These are phyloP conservation scores for Pycnonotus jocosus DNA, from an alignment of 2,113 vertebrate genomes.

Conservation along the genomic window DNA sequence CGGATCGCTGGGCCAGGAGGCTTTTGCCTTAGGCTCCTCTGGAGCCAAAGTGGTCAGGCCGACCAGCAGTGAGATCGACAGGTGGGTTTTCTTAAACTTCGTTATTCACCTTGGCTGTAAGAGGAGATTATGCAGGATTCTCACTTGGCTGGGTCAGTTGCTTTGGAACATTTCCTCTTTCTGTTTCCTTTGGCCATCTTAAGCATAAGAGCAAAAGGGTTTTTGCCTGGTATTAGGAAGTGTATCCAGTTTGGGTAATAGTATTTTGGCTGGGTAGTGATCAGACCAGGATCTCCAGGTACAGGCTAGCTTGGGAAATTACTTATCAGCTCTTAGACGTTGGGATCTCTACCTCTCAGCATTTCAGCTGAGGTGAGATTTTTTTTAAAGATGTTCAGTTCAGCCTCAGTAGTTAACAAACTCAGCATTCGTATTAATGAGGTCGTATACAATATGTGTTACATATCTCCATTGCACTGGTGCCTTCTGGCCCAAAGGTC, in stretches of 20 bases:
- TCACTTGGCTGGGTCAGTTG: neutral
- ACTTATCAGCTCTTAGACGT: neutral
- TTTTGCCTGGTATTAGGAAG: neutral
- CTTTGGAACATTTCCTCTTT: neutral
- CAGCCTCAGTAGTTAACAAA: neutral
- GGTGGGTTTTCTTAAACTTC: constrained; percentile 71
- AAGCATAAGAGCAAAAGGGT: neutral
- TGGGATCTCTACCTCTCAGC: neutral
- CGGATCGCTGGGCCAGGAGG: constrained; percentile 79
- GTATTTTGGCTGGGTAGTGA: neutral
- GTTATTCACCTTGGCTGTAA: neutral
- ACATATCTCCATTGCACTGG: neutral
- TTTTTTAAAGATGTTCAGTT: neutral
- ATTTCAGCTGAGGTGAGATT: neutral
- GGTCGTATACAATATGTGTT: neutral
- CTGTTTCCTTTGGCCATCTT: neutral
- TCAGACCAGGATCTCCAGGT: neutral
- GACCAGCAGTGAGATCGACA: constrained; percentile 91
- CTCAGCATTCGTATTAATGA: neutral
- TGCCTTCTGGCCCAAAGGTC: neutral
- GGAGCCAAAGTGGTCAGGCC: constrained; percentile 82
- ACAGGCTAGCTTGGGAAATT: neutral
- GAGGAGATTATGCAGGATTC: neutral
- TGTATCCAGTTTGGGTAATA: neutral
- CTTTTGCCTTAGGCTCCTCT: constrained; percentile 70